phyloP scores from a whole-genome alignment of 2,888 invertebrate genomes.

The Habroteleia sp. region DNA sequence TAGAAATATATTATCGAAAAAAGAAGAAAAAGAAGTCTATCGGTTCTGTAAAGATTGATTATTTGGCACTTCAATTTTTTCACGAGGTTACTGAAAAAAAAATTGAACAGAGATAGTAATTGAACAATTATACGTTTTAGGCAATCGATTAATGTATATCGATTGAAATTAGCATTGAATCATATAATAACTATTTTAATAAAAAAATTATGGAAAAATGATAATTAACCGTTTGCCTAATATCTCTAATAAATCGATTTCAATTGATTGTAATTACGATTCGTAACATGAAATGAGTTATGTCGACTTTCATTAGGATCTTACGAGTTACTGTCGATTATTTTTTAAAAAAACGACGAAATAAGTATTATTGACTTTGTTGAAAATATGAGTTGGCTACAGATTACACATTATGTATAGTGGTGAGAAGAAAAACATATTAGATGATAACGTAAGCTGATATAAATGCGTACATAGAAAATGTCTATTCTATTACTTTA shows the following conservation, averaged over 20 bases:
- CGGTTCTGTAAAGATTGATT: too few species aligned
- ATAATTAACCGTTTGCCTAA: conserved; percentile 32
- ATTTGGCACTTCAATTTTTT: conserved; percentile 37
- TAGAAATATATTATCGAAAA: too few species aligned
- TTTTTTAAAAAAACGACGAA: conserved; percentile 76
- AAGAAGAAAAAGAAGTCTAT: too few species aligned
- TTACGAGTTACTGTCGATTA: conserved; percentile 73
- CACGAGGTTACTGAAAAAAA: conserved; percentile 29
- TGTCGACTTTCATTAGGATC: conserved; percentile 64
- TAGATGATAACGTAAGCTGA: conserved; percentile 76
- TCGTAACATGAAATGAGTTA: conserved; percentile 10
- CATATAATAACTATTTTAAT: conserved; percentile 45
- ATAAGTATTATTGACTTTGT: conserved; percentile 74
- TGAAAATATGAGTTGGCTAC: conserved; percentile 73
- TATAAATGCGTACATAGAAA: conserved; percentile 75
- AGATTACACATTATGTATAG: conserved; percentile 75
- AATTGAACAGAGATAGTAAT: too few species aligned
- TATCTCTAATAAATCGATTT: conserved; percentile 12
- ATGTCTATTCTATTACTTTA: conserved; percentile 76
- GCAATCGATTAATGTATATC: conserved; percentile 32
- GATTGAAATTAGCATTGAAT: conserved; percentile 15
- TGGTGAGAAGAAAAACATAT: conserved; percentile 71
- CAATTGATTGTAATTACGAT: conserved; percentile 16
- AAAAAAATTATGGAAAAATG: conserved; percentile 11
- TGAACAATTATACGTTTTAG: conserved; percentile 34